A percentile compares a stretch with the other conserved stretches of the same genome.
phyloP scores from a whole-genome alignment of 2,113 vertebrate genomes.

The Melospiza melodia region DNA sequence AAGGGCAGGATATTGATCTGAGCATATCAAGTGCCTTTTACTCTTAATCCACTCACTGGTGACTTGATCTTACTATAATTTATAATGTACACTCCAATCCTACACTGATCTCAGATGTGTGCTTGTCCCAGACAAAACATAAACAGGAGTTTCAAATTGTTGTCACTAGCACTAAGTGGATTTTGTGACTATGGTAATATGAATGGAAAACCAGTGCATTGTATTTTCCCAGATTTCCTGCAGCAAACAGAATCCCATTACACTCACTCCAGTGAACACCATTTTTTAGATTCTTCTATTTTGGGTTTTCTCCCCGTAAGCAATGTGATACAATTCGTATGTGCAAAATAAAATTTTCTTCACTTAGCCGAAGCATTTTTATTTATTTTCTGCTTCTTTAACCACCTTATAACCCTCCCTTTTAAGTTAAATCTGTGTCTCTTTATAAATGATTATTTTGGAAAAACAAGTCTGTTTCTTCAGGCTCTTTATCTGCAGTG shows the following conservation, averaged over 20 bases:
- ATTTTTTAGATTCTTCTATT: slow-evolving; percentile 1
- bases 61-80: neutral
- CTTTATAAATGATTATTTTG: slow-evolving; percentile 50
- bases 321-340: neutral
- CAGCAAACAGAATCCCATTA: neutral
- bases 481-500: slow-evolving; percentile 12
- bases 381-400: slow-evolving; percentile 28
- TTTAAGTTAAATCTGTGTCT: slow-evolving; percentile 27
- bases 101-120: neutral
- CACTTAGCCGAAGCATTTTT: neutral
- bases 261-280: neutral
- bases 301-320: neutral
- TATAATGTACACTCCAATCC: neutral
- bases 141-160: neutral
- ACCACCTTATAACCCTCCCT: slow-evolving; percentile 1
- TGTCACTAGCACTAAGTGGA: neutral
- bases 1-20: neutral
- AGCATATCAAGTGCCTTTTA: neutral
- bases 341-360: neutral
- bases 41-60: neutral
- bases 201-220: neutral
- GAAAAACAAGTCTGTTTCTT: slow-evolving; percentile 44
- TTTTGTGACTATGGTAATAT: neutral
- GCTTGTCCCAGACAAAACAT: neutral
- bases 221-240: neutral